Base-by-base conservation (phyloP, 2,797 vertebrate genomes). In the Hydrolagus colliei region DNA sequence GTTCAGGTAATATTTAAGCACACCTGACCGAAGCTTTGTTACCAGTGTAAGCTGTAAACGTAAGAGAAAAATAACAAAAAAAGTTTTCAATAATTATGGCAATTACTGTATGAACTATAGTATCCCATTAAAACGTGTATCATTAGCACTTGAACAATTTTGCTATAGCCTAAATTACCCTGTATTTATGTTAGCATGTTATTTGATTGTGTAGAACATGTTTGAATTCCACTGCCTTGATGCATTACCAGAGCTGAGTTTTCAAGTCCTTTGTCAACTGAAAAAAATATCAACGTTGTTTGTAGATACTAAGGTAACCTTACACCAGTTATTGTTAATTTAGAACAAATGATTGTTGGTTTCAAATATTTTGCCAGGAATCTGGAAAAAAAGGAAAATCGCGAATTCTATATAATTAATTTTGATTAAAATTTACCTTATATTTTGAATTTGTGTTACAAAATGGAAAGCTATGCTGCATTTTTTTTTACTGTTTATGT, bases 401-500 rank as follows among this genome's bases (percentile, higher is more conserved):
- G 89, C 88, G 88, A 73, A 85, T 13, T 41, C 22, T 73, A 12
- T 86, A 59, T 62, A 74, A 73, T 41, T 73, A 88, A 92, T 93
- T 92, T 94, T 90, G 92, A 93, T 93, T 93, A 89, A 87, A 90
- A 89, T 91, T 91, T 87, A 88, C 87, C 85, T 89, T 92, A 87
- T 92, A 89, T 90, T 88, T 78, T 89, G 92, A 89, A 88, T 90
- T 91, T 92, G 91, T 90, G 93, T 93, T 90, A 93, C 94, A 93
- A 93, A 93, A 95, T 93, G 92, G 90, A 93, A 91, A 86, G 86
- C 72, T 91, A 90, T 88, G 93, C 90, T 89, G 86, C 88, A 79
- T 93, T 94, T 93, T 93, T 96, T 96, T 95, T 92, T 96, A 96
- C 94, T 92, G 93, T 97, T 95, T 96, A 94, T 96, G 95, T 97